phyloP scores from a whole-genome alignment of 2,113 vertebrate species.

The Dipodomys merriami region DNA sequence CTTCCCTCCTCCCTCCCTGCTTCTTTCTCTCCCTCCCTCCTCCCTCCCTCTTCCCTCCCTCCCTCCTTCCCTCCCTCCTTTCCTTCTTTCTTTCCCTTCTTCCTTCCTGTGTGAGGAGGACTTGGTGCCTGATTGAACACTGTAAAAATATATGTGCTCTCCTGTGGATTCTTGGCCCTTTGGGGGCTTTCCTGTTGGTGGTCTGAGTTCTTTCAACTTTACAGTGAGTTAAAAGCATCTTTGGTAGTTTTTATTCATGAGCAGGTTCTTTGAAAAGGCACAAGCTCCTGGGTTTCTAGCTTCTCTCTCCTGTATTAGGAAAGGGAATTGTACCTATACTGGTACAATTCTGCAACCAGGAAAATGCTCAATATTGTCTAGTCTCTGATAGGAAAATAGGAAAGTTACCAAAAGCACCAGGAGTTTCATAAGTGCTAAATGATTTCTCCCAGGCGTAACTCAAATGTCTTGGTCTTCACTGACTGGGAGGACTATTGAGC shows the following conservation, averaged over 20 bases:
- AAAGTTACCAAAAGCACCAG: neutral
- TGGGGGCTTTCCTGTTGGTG: neutral
- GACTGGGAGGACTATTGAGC: neutral
- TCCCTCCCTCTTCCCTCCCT: neutral
- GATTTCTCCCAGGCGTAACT: neutral
- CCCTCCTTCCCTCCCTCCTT: neutral
- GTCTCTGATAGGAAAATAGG: neutral
- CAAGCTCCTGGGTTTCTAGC: neutral
- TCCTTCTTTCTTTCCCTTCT: neutral
- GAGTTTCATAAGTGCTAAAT: neutral
- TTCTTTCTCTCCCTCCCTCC: neutral
- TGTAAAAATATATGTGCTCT: neutral
- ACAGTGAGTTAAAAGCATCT: neutral
- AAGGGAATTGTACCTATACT: too few species aligned
- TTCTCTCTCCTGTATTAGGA: neutral
- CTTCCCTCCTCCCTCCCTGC: neutral
- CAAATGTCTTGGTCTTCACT: neutral
- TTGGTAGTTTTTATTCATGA: neutral
- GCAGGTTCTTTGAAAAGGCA: neutral
- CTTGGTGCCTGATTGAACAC: neutral
- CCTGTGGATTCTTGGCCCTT: neutral
- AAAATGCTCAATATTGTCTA: neutral
- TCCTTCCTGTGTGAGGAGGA: neutral
- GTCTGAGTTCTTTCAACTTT: neutral
- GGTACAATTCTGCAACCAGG: neutral